Base-by-base conservation (phyloP, 1,140 invertebrate genomes). In the Solenopsis invicta region DNA sequence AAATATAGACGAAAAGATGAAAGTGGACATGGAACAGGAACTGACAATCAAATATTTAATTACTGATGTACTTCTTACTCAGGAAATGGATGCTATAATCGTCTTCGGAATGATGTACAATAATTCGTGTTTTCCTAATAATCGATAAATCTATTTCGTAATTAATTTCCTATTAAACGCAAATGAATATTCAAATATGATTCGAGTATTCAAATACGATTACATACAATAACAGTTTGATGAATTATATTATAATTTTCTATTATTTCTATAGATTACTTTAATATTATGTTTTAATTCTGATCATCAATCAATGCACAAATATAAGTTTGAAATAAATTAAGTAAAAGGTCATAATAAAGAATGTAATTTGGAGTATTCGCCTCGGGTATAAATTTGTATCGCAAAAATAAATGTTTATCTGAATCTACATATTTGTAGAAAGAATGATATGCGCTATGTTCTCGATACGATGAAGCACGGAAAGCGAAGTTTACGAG, bases 91-190 rank as follows among this genome's bases (percentile, higher is more conserved):
- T n/a, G 24, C 16, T 64, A 34, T 54, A 56, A 82, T 29, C 13
- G 45, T 82, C 52, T 54, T 56, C 16, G 21, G 8, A 86, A 62
- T 62, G 61, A 71, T 62, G 56, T 62, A 81, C 29, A 76, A 76
- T 62, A 62, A 48, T 75, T 45, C 45, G 71, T 45, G 34, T 18
- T 61, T 74, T 52, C 4, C 62, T 78, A 52, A 72, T 61, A 75
- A 80, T 67, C 85, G 45, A 88, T 86, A 64, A 34, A 52, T 50
- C 24, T 52, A 81, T 78, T 62, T 61, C 6, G 6, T 29, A 18
- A 80, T 88, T 86, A 86, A 88, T 21, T 45, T 86, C 86, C 48
- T 56, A 78, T 71, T 71, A 50, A 56, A 75, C 6, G 34, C 34
- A 13, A 21, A 67, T 24, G 34, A 85, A 77, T 88, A 80, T 88